Conservation (phyloP, 2,888 invertebrate species). For the Lingula anatina region DNA sequence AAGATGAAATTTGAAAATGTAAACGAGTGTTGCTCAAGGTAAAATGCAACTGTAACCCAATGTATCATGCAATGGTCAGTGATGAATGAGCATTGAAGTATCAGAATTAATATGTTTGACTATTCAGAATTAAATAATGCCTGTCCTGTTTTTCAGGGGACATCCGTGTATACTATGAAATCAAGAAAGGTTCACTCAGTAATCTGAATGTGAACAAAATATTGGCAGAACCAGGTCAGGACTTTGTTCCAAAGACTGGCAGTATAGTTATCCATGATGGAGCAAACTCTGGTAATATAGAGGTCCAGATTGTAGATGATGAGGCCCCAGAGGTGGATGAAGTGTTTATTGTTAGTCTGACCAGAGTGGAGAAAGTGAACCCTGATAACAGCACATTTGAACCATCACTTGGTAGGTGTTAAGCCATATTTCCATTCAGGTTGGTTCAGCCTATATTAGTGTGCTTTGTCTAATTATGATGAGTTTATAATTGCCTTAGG, state of each 20-base stretch:
- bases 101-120: too few relatives aligned
- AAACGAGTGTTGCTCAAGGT: too few relatives aligned
- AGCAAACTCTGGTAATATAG: conserved; percentile 20
- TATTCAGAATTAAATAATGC: too few relatives aligned
- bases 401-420: conserved; percentile 26
- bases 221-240: conserved; percentile 19
- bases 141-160: conserved; percentile 29
- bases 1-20: too few relatives aligned
- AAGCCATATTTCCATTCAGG: too few relatives aligned
- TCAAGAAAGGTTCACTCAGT: conserved; percentile 25
- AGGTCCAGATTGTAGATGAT: conserved; percentile 32
- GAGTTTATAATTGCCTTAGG: too few relatives aligned
- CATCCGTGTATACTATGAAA: conserved; percentile 32
- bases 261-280: conserved; percentile 30
- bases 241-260: conserved; percentile 20
- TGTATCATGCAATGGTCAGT: too few relatives aligned
- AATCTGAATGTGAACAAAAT: conserved; percentile 18
- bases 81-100: too few relatives aligned
- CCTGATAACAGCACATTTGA: conserved; percentile 12
- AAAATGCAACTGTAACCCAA: too few relatives aligned
- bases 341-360: conserved; percentile 38
- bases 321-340: conserved; percentile 42
- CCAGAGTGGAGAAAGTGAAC: conserved; percentile 24
- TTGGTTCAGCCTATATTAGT: too few relatives aligned
- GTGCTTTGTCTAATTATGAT: too few relatives aligned